Evolutionary conservation across 2,888 invertebrate genomes (phyloP), one percentile per base, ranked within the genome.

Genomic region (Drosophila mimetica): DNA sequence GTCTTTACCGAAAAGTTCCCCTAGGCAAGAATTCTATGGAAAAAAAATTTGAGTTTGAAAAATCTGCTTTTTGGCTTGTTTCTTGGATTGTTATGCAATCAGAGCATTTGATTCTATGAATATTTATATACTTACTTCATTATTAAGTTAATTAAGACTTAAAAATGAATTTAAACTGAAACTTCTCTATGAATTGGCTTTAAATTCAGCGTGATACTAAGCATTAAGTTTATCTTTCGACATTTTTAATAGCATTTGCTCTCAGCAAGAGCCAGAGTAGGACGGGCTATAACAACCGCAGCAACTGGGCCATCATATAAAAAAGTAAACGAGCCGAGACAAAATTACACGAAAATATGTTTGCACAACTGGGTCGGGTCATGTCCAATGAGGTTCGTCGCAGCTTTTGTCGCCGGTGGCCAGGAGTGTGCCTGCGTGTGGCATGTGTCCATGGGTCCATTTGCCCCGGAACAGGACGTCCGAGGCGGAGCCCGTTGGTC

Each of bases 291-390:
- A 41, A 41, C 74, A 69, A 58, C 54, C 59, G 66, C 64, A 34
- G 51, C 39, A 66, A 71, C 60, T 57, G 57, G 65, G 67, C 47
- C 60, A 74, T 28, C 54, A 61, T 46, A 63, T 39, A 75, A 74
- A 61, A 61, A 55, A 58, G 46, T 16, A 58, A 70, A 64, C 67
- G 61, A 65, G 69, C 61, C 64, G 75, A 71, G 77, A 75, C 75
- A 81, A 78, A 84, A 81, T 81, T 78, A 76, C 76, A 66, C 58
- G 64, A 79, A 82, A 85, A 79, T 79, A 79, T 85, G 76, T 82
- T 82, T 85, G 71, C 83, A 46, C 86, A 82, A 77, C 67, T 57
- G 77, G 76, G 76, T 71, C 67, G 77, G 76, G 70, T 69, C 71
- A 48, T 47, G 47, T 50, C 59, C 71, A 53, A 53, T 52, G 55